Evolutionary conservation across 2,113 vertebrate species (phyloP).

Genomic region (Plectropomus leopardus): DNA sequence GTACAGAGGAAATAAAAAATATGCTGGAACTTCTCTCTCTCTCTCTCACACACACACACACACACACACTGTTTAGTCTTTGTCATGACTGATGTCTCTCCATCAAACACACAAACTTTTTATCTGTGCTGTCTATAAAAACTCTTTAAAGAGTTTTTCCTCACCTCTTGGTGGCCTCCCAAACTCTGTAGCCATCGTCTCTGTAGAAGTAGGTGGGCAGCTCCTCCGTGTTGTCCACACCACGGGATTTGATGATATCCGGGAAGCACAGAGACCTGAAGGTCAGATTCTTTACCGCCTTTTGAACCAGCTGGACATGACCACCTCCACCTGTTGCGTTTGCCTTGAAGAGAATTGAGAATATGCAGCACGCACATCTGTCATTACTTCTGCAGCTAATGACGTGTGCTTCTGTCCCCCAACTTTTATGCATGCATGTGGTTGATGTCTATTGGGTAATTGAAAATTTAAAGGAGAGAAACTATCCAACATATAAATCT

Average conservation of each 20-base stretch:
- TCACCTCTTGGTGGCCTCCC: slow-evolving; percentile 91
- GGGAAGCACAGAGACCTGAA: slow-evolving; percentile 93
- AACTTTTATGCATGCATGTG: background rate
- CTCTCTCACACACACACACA: slow-evolving; percentile 1
- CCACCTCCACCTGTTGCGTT: slow-evolving; percentile 97
- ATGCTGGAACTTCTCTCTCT: slow-evolving; percentile 9
- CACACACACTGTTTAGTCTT: background rate
- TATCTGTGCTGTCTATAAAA: background rate
- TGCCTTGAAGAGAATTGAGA: slow-evolving; percentile 81
- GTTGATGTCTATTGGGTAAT: background rate
- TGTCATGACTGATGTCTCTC: background rate
- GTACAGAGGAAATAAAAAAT: background rate
- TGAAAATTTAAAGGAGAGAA: too few relatives aligned
- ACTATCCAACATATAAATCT: background rate
- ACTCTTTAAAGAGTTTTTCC: background rate
- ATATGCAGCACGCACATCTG: background rate
- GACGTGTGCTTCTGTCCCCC: background rate
- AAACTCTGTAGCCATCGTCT: slow-evolving; percentile 92
- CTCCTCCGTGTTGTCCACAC: slow-evolving; percentile 89
- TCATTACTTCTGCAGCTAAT: background rate
- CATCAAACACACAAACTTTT: background rate
- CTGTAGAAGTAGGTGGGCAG: slow-evolving; percentile 96
- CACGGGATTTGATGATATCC: slow-evolving; percentile 88
- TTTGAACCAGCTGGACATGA: slow-evolving; percentile 94
- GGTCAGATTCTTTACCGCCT: slow-evolving; percentile 89